Evolutionary conservation across 2,113 vertebrate species (phyloP).

Genomic region (Bucco capensis): DNA sequence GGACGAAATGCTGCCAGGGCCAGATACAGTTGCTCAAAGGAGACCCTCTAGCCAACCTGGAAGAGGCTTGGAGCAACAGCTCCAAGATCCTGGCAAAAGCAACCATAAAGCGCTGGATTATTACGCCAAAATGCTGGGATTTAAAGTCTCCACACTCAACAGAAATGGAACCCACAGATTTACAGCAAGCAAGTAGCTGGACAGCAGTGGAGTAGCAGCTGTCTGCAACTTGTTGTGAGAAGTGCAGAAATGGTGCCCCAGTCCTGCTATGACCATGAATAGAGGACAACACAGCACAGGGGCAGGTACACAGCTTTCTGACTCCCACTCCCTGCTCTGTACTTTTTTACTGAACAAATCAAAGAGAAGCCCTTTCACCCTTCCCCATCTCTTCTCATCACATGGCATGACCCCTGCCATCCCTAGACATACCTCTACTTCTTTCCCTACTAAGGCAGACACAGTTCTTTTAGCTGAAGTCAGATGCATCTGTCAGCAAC

Average conservation of each 20-base stretch:
- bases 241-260: background rate
- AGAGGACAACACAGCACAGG: background rate
- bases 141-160: background rate
- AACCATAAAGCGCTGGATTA: background rate
- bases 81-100: background rate
- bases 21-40: background rate
- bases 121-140: background rate
- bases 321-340: background rate
- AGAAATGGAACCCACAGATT: background rate
- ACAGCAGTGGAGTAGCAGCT: background rate
- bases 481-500: background rate
- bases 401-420: background rate
- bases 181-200: background rate
- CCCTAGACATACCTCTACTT: background rate
- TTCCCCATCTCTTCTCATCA: background rate
- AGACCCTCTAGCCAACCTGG: background rate
- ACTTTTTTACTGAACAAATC: background rate
- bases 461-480: background rate
- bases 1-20: background rate
- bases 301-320: background rate
- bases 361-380: background rate
- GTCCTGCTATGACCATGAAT: background rate
- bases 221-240: background rate
- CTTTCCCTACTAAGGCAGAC: background rate
- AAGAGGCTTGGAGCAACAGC: background rate